Base-by-base conservation (phyloP, 23 tunicate species). In the Ciona savignyi region DNA sequence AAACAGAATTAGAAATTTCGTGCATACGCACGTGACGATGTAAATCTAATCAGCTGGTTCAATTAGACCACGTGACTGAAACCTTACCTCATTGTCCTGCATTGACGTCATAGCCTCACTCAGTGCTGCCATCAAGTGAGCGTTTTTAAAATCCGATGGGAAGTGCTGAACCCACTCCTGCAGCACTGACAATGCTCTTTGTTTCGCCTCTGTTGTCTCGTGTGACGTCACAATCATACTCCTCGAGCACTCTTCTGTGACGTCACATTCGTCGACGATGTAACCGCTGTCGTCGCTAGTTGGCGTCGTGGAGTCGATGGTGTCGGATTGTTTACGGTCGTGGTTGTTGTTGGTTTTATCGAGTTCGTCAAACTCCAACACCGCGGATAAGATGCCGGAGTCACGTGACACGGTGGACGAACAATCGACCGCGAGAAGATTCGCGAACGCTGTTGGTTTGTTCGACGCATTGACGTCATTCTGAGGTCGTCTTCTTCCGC, bases 111-210 rank as follows among this genome's bases (percentile, higher is more conserved):
- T 71, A 66, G 84, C 83, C 42, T 80, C 86, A 61, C 71, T 75
- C 4, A 91, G 80, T 25, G 91, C 66, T 73, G 82, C 70, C 79
- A 75, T 75, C 1, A 61, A 75, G 63, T 78, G 79, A 32, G 75
- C 80, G 84, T 84, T 91, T 33, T 84, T 74, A 63, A 91, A 91
- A 70, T 91, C 97, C 71, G 91, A 72, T 1, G 97, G 97, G 76
- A 91, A 91, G 66, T 84, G 93, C 20, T 78, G 70, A 4, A 91
- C 97, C 97, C 97, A 91, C 34, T 85, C 91, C 2, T 82, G 86
- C 9, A 91, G 72, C n/a, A 91, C 84, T 27, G 84, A 62, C 30
- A 91, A 74, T 34, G 74, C 83, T 6, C 71, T 66, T 26, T 78
- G 77, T 0, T 70, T 70, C 27, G 30, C 74, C 28, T 32, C 51